These are phyloP conservation scores for Epinephelus moara DNA, from an alignment of 2,113 vertebrate genomes.

Conservation along the genomic window DNA sequence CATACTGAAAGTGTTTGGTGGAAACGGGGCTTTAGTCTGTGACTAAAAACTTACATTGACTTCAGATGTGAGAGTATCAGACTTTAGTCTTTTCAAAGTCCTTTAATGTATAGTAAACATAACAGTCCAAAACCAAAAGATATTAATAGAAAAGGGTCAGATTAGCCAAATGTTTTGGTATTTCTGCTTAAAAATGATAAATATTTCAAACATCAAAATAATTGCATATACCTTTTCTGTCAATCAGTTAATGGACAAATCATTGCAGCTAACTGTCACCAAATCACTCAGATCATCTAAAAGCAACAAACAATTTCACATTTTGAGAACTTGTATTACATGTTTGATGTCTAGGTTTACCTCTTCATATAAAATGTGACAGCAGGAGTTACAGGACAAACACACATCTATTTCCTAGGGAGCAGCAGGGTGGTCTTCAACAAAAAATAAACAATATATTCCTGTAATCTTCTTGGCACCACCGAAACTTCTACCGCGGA, in stretches of 20 bases:
- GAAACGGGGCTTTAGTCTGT: no score
- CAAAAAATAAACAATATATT: not conserved
- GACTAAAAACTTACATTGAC: no score
- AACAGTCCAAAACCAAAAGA: not conserved
- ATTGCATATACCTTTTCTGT: not conserved
- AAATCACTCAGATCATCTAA: not conserved
- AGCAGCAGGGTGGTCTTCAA: no score
- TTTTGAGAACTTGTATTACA: not conserved
- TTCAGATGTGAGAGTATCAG: no score
- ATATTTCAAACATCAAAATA: not conserved
- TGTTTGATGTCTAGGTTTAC: not conserved
- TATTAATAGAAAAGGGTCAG: not conserved
- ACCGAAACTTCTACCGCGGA: not conserved
- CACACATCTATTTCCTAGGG: not conserved
- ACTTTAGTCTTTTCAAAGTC: no score
- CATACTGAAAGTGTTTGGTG: no score
- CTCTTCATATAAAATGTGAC: not conserved
- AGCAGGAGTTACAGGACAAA: not conserved
- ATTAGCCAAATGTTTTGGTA: not conserved
- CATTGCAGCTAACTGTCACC: not conserved
- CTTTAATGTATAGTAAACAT: no score
- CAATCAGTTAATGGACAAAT: not conserved
- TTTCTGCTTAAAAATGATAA: not conserved
- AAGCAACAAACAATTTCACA: not conserved
- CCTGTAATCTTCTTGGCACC: slow-evolving; percentile 10